These are phyloP conservation scores for Hypanus sabinus DNA, from an alignment of 2,113 vertebrate genomes.

Conservation along the genomic window DNA sequence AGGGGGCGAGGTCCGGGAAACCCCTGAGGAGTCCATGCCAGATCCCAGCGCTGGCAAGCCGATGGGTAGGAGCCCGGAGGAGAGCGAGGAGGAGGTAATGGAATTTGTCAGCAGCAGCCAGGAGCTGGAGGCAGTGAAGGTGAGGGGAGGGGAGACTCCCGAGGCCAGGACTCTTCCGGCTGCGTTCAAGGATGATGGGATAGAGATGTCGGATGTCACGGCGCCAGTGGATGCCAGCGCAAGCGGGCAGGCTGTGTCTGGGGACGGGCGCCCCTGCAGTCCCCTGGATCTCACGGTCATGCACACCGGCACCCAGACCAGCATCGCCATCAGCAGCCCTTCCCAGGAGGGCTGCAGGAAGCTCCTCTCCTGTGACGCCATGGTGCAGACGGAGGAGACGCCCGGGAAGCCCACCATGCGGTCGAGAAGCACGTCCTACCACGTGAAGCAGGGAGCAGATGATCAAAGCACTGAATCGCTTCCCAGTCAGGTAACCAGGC, in stretches of 20 bases:
- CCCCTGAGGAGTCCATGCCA: not conserved
- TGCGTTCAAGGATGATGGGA: conserved; percentile 37
- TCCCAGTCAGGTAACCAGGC: conserved; percentile 57
- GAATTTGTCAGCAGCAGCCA: conserved; percentile 43
- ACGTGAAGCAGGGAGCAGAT: conserved; percentile 44
- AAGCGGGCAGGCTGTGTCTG: conserved; percentile 37
- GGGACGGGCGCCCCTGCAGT: not conserved
- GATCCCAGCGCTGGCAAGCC: not conserved
- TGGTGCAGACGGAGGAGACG: conserved; percentile 49
- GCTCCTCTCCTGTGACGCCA: conserved; percentile 49
- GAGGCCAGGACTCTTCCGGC: conserved; percentile 44
- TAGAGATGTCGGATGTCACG: not conserved
- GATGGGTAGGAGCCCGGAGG: not conserved
- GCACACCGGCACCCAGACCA: conserved; percentile 57
- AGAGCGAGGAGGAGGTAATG: conserved; percentile 41
- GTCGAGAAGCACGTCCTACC: conserved; percentile 45
- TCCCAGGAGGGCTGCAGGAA: conserved; percentile 50
- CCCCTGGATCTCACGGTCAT: conserved; percentile 34
- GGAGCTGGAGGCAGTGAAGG: not conserved
- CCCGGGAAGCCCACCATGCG: conserved; percentile 31
- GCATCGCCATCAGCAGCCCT: conserved; percentile 46
- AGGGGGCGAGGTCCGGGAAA: not conserved
- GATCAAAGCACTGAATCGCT: conserved; percentile 49
- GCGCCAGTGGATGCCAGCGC: no score
- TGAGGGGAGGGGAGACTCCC: conserved; percentile 40